Conservation (phyloP, 2,113 vertebrate genomes). For the Geococcyx californianus region DNA sequence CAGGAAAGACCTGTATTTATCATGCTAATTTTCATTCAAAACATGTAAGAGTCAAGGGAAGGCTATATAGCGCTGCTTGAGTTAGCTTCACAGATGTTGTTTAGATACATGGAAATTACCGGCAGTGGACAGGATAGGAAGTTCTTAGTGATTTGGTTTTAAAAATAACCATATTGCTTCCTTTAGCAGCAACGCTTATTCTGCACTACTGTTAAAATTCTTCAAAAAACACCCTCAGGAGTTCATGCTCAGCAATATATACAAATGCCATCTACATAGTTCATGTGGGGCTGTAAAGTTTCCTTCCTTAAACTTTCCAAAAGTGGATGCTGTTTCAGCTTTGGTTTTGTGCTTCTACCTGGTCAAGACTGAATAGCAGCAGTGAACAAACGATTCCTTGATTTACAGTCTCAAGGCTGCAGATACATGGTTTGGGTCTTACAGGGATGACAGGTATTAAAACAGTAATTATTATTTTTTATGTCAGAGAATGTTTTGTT, state of each 20-base stretch:
- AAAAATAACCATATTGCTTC: rapidly evolving
- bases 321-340: background rate
- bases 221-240: background rate
- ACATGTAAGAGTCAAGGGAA: background rate
- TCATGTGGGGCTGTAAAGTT: background rate
- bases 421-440: background rate
- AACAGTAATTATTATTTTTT: background rate
- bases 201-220: background rate
- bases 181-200: background rate
- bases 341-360: background rate
- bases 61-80: background rate
- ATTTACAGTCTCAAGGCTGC: background rate
- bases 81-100: background rate
- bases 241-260: background rate
- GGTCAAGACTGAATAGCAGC: background rate
- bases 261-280: background rate
- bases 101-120: background rate
- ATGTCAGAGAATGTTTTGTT: background rate
- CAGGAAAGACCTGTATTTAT: background rate
- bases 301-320: background rate
- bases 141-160: background rate
- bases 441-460: background rate
- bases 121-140: background rate
- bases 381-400: background rate
- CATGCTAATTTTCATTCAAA: background rate